Percentiles rank a stretch among this genome's conserved stretches.
These are phyloP conservation scores for Nysson spinosus DNA, from an alignment of 2,888 invertebrate species.

Conservation along the genomic window DNA sequence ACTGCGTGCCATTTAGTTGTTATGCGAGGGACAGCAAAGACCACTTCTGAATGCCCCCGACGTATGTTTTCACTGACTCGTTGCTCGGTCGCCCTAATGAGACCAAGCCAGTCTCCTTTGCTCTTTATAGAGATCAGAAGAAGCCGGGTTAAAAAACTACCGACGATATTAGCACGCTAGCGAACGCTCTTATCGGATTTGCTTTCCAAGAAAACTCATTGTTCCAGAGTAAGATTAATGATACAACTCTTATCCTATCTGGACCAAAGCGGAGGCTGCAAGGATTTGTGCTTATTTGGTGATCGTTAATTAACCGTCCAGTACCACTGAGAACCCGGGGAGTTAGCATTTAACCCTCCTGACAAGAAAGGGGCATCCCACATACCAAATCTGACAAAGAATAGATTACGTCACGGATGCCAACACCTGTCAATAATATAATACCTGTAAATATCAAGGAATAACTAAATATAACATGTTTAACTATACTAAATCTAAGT, in stretches of 20 bases:
- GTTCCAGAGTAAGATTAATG: not conserved
- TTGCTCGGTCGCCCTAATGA: conserved; percentile 42
- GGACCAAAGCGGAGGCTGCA: not conserved
- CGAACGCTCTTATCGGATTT: not conserved
- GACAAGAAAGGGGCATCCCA: no score
- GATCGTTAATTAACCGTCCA: conserved; percentile 27
- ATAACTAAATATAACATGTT: no score
- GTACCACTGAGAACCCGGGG: not conserved
- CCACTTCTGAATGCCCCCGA: conserved; percentile 13
- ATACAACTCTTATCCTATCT: conserved; percentile 1
- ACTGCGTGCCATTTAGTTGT: conserved; percentile 13
- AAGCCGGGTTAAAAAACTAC: conserved; percentile 2
- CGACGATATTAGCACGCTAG: conserved; percentile 16
- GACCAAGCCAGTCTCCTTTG: conserved; percentile 43
- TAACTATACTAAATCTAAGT: no score
- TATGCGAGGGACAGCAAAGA: conserved; percentile 10
- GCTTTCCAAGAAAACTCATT: conserved; percentile 26
- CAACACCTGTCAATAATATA: no score
- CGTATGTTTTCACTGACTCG: conserved; percentile 13
- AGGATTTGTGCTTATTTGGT: conserved; percentile 19
- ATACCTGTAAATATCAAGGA: no score
- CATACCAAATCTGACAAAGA: no score
- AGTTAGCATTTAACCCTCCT: conserved; percentile 1
- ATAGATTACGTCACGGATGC: no score
- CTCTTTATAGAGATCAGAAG: conserved; percentile 23